Percentiles rank a stretch among this genome's conserved stretches.
These are phyloP conservation scores for Genyomyrus donnyi DNA, from an alignment of 2,113 vertebrate genomes.

Conservation along the genomic window DNA sequence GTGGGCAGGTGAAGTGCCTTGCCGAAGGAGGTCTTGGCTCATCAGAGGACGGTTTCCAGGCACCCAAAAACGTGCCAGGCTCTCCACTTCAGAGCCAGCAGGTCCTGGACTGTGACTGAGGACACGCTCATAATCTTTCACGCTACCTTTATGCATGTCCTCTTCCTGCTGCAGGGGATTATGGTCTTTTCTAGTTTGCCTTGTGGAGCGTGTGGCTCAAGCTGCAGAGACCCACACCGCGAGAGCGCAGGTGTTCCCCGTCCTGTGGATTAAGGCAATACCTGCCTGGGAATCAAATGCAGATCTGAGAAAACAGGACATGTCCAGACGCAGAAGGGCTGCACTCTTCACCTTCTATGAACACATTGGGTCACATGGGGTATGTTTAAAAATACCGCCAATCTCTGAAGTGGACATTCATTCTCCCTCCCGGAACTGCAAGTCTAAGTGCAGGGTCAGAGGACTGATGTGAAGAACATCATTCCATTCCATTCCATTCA, in stretches of 20 bases:
- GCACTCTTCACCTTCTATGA: not conserved
- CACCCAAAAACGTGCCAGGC: not conserved
- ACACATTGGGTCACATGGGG: not conserved
- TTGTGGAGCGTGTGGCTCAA: not conserved
- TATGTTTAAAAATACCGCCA: not conserved
- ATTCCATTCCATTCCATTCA: not conserved
- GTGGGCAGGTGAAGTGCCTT: not conserved
- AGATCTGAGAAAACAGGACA: not conserved
- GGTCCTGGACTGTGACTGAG: not conserved
- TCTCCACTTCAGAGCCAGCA: not conserved
- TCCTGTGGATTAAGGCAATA: not conserved
- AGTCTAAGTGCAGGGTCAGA: not conserved
- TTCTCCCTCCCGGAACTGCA: not conserved
- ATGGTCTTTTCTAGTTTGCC: not conserved
- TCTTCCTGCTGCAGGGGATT: constrained; percentile 1
- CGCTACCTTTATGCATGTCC: not conserved
- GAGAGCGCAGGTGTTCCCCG: not conserved
- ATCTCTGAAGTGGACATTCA: not conserved
- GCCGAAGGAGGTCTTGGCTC: not conserved
- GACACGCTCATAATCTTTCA: not conserved
- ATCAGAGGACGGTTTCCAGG: not conserved
- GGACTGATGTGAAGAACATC: not conserved
- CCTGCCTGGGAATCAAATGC: not conserved
- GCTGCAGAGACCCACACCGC: not conserved
- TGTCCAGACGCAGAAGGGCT: not conserved